Evolutionary conservation across 2,113 vertebrate species (phyloP), one percentile per base, ranked within the genome.

Genomic region (Fregetta grallaria): DNA sequence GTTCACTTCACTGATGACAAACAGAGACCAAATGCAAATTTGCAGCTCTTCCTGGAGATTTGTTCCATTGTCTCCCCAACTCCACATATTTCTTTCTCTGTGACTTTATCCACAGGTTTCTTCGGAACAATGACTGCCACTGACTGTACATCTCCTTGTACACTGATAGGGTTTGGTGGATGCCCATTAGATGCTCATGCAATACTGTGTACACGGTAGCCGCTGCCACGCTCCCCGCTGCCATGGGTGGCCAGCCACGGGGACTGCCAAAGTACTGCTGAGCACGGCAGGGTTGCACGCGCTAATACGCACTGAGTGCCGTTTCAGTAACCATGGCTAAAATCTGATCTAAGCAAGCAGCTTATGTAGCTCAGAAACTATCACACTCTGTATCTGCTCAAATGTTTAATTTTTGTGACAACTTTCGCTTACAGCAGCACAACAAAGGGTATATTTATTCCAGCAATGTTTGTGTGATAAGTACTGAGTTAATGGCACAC

Each of bases 401-500:
- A 22, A 50, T 0, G 2, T 50, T 59, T 63, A 91, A 67, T 84
- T 62, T 84, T 12, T 63, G 79, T 74, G 93, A 86, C 91, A 94
- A 5, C 73, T 67, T 58, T 70, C 2, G 14, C 92, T 83, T 26
- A 3, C 72, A 50, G 88, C 91, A 86, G 63, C 95, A 40, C 91
- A 44, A 86, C 91, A 94, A 80, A 83, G 83, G 88, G 45, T 5
- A 8, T 58, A 15, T 81, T 95, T 86, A 40, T 70, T 84, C 92
- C 68, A 15, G 3, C 91, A 44, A 1, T 3, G 55, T 63, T 84
- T 53, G 83, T 34, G 38, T 26, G 89, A 63, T 72, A 72, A 86
- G 93, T 30, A 36, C 72, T 8, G 68, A 89, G 86, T 88, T 94
- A 92, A 95, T 94, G 95, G 93, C 93, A 96, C 86, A 91, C 75